Evolutionary conservation across 1,140 invertebrate species (phyloP), one percentile per base, ranked within the genome.

Genomic region (Acromyrmex charruanus): DNA sequence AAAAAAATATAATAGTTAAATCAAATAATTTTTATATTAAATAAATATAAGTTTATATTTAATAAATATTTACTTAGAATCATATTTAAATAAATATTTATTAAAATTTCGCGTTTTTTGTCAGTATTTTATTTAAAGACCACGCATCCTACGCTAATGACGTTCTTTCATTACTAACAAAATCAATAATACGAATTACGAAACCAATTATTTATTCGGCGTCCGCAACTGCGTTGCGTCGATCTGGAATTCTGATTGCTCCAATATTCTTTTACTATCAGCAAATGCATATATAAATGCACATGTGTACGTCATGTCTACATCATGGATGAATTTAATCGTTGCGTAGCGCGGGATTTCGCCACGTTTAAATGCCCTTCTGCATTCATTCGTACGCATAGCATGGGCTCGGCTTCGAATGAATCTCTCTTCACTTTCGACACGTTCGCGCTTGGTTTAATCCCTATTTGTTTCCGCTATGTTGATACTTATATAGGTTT

Each of bases 401-500:
- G 21, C 25, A 18, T 16, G 49, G 49, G 55, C 28, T 72, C 25
- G 31, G 51, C 21, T 31, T 1, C 35, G 21, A 0, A 39, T 35
- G 28, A 55, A 18, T 63, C 69, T 71, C 49, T 58, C 66, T 44
- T 71, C 63, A 14, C 59, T 25, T 3, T 80, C 51, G 16, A 71
- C 44, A 65, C 75, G 75, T 65, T 53, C 14, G 31, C 49, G 35
- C 77, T 21, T 7, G 77, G 16, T 72, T 82, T 72, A 31, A 74
- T 82, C n/a, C 39, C 31, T 5, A 81, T 82, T 82, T 74, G 53
- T 74, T 82, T 74, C 68, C 68, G 68, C 68, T 72, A 49, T 28
- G 68, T 25, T n/a, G 53, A 72, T 61, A 74, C 80, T 82, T 21
- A 82, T 75, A 75, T 74, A 25, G 80, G n/a, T 84, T 74, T 75